These are phyloP conservation scores for Eulemur mongoz DNA, from an alignment of 2,797 vertebrate genomes.

Conservation along the genomic window DNA sequence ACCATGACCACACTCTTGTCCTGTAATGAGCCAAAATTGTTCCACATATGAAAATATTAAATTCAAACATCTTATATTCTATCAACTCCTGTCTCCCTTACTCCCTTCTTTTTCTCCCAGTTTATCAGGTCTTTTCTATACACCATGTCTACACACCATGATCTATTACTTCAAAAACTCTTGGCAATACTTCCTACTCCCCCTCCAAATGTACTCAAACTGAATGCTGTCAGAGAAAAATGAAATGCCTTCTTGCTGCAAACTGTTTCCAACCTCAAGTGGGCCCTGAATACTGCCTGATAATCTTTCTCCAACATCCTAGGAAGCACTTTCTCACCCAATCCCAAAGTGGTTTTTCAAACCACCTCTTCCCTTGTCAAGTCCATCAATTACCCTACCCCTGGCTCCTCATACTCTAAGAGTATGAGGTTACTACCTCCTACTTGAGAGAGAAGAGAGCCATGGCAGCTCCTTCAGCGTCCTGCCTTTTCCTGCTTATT, in stretches of 20 bases:
- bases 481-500: neutral
- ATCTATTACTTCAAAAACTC: slow-evolving; percentile 1
- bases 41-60: slow-evolving; percentile 19
- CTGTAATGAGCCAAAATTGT: neutral
- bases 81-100: neutral
- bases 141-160: neutral
- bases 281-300: neutral
- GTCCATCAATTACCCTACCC: neutral
- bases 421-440: neutral
- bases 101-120: neutral
- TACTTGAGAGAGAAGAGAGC: neutral
- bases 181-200: neutral
- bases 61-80: neutral
- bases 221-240: neutral
- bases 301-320: neutral
- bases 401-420: neutral
- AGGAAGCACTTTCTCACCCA: slow-evolving; percentile 4
- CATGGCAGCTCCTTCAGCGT: neutral
- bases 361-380: neutral
- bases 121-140: neutral
- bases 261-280: neutral
- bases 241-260: neutral
- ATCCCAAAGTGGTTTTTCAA: slow-evolving; percentile 19
- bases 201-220: neutral
- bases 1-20: neutral